These are phyloP conservation scores for Apamea epomidion DNA, from an alignment of 2,888 invertebrate genomes.

Conservation along the genomic window DNA sequence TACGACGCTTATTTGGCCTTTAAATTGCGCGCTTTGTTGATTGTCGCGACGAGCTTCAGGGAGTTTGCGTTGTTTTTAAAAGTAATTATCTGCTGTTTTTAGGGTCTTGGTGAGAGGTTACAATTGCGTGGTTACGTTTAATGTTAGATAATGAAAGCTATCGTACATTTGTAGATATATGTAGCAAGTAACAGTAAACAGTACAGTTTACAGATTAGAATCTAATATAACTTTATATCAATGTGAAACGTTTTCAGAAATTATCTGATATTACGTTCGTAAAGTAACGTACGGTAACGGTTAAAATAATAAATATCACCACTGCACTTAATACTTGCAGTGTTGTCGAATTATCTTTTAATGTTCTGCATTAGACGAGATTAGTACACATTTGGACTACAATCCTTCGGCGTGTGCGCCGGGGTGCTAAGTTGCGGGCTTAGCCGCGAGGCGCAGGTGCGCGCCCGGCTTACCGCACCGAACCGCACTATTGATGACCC, in stretches of 20 bases:
- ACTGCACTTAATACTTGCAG: background rate
- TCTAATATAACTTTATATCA: background rate
- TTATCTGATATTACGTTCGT: background rate
- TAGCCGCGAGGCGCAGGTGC: constrained; percentile 81
- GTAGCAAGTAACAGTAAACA: background rate
- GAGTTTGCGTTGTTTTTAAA: constrained; percentile 73
- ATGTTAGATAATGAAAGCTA: constrained; percentile 10
- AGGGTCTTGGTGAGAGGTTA: constrained; percentile 41
- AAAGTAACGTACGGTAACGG: background rate
- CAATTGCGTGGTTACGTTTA: constrained; percentile 38
- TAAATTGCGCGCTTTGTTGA: constrained; percentile 79
- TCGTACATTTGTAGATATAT: background rate
- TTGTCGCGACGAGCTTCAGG: constrained; percentile 68
- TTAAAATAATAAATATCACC: background rate
- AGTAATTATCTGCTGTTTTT: constrained; percentile 71
- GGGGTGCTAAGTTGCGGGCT: constrained; percentile 73
- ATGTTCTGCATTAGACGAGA: constrained; percentile 38
- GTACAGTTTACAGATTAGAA: background rate
- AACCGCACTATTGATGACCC: constrained; percentile 76
- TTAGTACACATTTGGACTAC: constrained; percentile 35
- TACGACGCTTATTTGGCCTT: constrained; percentile 82
- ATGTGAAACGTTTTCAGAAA: background rate
- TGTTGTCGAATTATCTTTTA: constrained; percentile 16
- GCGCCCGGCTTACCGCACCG: constrained; percentile 73
- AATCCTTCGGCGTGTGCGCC: constrained; percentile 35